A percentile compares a stretch with the other conserved stretches of the same genome.
Evolutionary conservation across 2,888 invertebrate species (phyloP).

Genomic region (Callosobruchus maculatus): DNA sequence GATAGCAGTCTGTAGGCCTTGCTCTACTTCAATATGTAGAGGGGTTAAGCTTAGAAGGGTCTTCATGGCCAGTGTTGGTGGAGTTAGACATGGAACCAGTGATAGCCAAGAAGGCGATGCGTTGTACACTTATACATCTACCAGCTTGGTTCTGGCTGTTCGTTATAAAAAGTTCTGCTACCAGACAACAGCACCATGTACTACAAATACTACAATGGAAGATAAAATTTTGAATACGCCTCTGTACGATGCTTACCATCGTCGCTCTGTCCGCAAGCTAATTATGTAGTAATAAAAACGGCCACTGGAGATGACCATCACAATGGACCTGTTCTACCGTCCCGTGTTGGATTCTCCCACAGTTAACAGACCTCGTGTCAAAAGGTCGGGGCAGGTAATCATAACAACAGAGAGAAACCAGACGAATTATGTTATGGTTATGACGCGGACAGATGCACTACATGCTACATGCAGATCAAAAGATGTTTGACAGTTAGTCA

Average conservation of each 20-base stretch:
- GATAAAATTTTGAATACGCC: neutral
- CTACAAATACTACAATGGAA: no score
- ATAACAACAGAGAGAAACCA: neutral
- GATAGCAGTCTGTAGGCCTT: no score
- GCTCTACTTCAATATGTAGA: no score
- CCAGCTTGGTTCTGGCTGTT: no score
- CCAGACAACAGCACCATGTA: no score
- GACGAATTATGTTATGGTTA: neutral
- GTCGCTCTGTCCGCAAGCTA: neutral
- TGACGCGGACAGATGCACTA: neutral
- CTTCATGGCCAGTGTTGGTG: no score
- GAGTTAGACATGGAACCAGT: no score
- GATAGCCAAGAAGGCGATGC: no score
- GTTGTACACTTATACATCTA: no score
- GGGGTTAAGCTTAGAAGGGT: no score
- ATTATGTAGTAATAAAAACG: neutral
- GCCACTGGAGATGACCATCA: neutral
- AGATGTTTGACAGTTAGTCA: neutral
- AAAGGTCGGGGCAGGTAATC: neutral
- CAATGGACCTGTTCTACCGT: slow-evolving; percentile 25
- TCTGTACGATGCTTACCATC: neutral
- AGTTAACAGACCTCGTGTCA: slow-evolving; percentile 29
- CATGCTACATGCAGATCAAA: neutral
- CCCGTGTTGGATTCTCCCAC: slow-evolving; percentile 34
- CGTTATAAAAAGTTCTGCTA: no score